Conservation (phyloP, 2,888 invertebrate genomes). For the Scaptomyza cyrtandrae region DNA sequence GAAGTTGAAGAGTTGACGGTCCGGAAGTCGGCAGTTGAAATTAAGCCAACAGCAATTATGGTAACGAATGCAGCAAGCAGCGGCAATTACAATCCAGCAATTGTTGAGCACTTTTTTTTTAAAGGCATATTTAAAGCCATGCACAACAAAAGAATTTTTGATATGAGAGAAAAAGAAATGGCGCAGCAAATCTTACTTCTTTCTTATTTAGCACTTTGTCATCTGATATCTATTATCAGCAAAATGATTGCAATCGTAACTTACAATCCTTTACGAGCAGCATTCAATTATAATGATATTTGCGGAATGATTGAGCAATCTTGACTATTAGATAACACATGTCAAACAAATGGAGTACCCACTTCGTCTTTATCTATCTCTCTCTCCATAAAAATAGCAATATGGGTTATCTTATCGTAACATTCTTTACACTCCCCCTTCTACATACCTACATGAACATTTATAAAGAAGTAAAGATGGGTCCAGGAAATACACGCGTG, state of each 20-base stretch:
- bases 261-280: conserved; percentile 31
- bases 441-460: not conserved
- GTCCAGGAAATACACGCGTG: conserved; percentile 45
- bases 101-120: conserved; percentile 46
- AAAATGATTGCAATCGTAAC: conserved; percentile 7
- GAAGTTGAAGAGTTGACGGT: conserved; percentile 67
- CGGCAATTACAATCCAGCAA: conserved; percentile 66
- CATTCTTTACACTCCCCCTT: conserved; percentile 8
- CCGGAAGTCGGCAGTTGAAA: conserved; percentile 75
- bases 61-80: conserved; percentile 75
- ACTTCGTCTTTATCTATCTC: conserved; percentile 3
- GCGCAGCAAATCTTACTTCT: not conserved
- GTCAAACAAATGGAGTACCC: conserved; percentile 60
- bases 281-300: conserved; percentile 70
- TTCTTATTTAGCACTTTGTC: conserved; percentile 1
- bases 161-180: not conserved
- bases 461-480: not conserved
- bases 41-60: conserved; percentile 78
- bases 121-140: conserved; percentile 43
- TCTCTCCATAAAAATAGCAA: conserved; percentile 11
- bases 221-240: not conserved
- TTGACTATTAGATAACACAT: conserved; percentile 71
- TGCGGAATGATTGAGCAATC: conserved; percentile 71
- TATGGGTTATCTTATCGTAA: conserved; percentile 65
- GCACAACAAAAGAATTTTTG: not conserved